Base-by-base conservation (phyloP, 2,113 vertebrate genomes). In the Pyxicephalus adspersus region DNA sequence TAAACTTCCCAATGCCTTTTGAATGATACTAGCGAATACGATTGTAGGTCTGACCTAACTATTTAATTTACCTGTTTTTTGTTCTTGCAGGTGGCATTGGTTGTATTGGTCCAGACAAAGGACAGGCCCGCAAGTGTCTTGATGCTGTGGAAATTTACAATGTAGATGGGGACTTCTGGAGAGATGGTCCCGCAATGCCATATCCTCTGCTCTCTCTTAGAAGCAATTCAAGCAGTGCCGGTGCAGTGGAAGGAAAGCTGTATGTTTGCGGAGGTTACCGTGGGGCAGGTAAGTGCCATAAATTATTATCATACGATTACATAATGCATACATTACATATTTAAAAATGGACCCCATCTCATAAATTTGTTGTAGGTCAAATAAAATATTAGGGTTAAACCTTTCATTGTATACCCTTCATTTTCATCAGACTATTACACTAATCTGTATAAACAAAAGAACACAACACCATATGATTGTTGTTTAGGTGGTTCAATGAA, bases 181-280 rank as follows among this genome's bases (percentile, higher is more conserved):
- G 95, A 78, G 93, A 96, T 2, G 97, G 97, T 18, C 94, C 96
- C 28, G 83, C 90, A 2, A 92, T 98, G 86, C 96, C 96, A 4
- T 94, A 85, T 78, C 91, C 97, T 2, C 93, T 97, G 19, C 94
- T 99, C 15, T 92, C 96, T 15, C 90, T 98, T 34, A 89, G 94
- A 75, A 95, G 93, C 70, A 96, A 95, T 55, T 91, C 94, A 0
- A 91, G 90, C 63, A 97, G 90, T 0, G 94, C 96, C 2, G 97
- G 96, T 11, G 89, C 90, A 0, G 95, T 98, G 85, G 95, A 95
- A 26, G 96, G 96, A 23, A 98, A 96, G 86, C 91, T 99, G 18
- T 99, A 98, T 58, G 87, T 98, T 78, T 99, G 98, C 26, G 98
- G 98, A 67, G 96, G 95, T 83, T 99, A 96, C 91, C 97, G 87